Evolutionary conservation across 2,113 vertebrate species (phyloP).

Genomic region (Phalacrocorax brasilianus): DNA sequence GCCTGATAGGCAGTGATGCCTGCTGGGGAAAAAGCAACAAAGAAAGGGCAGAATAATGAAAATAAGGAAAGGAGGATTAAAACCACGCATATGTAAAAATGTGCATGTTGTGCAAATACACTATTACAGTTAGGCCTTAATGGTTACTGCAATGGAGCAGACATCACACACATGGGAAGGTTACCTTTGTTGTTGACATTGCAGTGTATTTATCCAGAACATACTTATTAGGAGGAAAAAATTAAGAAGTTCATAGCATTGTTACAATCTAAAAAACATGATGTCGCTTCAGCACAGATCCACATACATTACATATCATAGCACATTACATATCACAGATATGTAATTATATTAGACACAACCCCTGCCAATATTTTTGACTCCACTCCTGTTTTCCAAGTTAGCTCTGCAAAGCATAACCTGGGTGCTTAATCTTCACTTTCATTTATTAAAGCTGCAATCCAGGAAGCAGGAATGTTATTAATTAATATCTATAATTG

Average conservation of each 20-base stretch:
- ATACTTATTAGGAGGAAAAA: background rate
- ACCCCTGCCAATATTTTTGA: rapidly evolving
- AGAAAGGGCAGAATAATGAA: background rate
- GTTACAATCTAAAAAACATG: background rate
- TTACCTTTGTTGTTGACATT: background rate
- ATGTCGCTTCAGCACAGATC: background rate
- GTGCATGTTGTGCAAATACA: background rate
- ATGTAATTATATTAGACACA: background rate
- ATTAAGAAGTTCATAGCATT: background rate
- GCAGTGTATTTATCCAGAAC: background rate
- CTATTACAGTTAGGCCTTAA: too few species aligned
- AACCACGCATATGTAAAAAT: background rate
- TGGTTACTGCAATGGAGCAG: background rate
- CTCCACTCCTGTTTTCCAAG: background rate
- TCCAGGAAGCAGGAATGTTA: background rate
- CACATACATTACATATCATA: background rate
- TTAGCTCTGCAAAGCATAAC: background rate
- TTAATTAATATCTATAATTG: background rate
- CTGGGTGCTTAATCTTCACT: background rate
- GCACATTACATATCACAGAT: too few species aligned
- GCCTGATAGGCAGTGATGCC: background rate
- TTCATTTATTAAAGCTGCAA: background rate
- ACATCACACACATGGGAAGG: background rate
- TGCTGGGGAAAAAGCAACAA: background rate
- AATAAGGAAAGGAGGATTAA: background rate